phyloP scores from a whole-genome alignment of 2,888 invertebrate genomes.

The Hybos culiciformis region DNA sequence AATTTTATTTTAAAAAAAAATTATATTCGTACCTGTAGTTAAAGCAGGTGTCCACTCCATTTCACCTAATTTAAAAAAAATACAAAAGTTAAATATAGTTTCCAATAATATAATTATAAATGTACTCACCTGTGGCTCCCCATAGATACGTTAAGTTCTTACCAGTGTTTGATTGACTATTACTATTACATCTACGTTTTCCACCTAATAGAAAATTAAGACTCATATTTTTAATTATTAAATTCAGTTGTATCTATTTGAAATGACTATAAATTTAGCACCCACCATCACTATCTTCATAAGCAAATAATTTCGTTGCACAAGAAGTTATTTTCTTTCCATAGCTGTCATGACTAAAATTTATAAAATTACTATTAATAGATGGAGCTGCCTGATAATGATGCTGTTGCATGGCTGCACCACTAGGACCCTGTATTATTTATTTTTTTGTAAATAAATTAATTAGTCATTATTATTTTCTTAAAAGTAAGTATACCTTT shows the following conservation, averaged over 20 bases:
- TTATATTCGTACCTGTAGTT: constrained; percentile 57
- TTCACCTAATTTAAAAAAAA: too few relatives aligned
- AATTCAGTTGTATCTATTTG: too few relatives aligned
- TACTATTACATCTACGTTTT: too few relatives aligned
- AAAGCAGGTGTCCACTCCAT: constrained; percentile 95
- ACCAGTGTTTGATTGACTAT: too few relatives aligned
- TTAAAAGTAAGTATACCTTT: constrained; percentile 35
- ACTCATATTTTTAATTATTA: too few relatives aligned
- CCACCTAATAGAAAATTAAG: too few relatives aligned
- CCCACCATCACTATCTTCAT: too few relatives aligned
- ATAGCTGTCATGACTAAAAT: background rate
- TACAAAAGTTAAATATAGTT: too few relatives aligned
- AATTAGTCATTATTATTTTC: background rate
- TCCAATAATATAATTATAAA: too few relatives aligned
- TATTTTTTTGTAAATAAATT: constrained; percentile 3
- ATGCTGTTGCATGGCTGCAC: constrained; percentile 83
- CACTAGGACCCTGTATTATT: constrained; percentile 56
- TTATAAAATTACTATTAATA: constrained; percentile 17
- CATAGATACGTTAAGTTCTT: constrained; percentile 69
- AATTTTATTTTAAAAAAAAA: too few relatives aligned
- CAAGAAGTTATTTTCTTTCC: background rate
- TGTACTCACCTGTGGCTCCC: constrained; percentile 94
- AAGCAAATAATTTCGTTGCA: too few relatives aligned
- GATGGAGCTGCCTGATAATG: constrained; percentile 78
- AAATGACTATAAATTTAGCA: too few relatives aligned